A percentile compares a stretch with the other conserved stretches of the same genome.
phyloP scores from a whole-genome alignment of 1,140 invertebrate species.

The Micrasema longulum region DNA sequence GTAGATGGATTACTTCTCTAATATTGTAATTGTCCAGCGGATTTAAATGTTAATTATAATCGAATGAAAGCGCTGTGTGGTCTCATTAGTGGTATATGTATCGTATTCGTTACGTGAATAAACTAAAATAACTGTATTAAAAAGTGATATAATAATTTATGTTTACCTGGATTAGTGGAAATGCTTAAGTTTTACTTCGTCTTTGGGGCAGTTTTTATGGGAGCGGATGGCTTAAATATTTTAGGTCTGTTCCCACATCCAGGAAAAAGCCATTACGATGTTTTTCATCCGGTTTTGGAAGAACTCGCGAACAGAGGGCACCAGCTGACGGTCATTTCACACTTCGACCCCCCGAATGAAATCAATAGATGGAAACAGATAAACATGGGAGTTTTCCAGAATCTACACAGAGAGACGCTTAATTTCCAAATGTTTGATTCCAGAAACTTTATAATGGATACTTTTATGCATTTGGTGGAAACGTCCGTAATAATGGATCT shows the following conservation, averaged over 20 bases:
- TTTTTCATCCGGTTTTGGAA: slow-evolving; percentile 73
- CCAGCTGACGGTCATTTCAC: slow-evolving; percentile 74
- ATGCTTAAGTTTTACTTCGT: slow-evolving; percentile 6
- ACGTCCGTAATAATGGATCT: slow-evolving; percentile 54
- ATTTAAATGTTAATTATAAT: too few species aligned
- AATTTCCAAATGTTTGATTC: slow-evolving; percentile 58
- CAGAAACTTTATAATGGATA: neutral
- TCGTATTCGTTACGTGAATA: too few species aligned
- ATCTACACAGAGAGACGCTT: slow-evolving; percentile 57
- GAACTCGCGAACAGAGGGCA: slow-evolving; percentile 72
- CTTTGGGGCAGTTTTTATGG: slow-evolving; percentile 2
- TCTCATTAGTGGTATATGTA: too few species aligned
- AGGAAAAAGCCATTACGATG: slow-evolving; percentile 77
- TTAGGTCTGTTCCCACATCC: slow-evolving; percentile 73
- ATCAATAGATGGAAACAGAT: slow-evolving; percentile 57
- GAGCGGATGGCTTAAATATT: slow-evolving; percentile 58
- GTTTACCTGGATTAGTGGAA: neutral
- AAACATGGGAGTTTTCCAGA: slow-evolving; percentile 59
- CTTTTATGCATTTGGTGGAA: slow-evolving; percentile 36
- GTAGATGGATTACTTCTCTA: too few species aligned
- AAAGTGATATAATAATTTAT: too few species aligned
- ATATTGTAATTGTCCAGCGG: too few species aligned
- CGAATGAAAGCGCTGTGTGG: too few species aligned
- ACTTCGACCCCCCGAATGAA: slow-evolving; percentile 63
- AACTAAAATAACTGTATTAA: too few species aligned